Percentiles rank a stretch among this genome's conserved stretches.
Conservation (phyloP, 1,140 invertebrate species). For the Meloidogyne chitwoodi region DNA sequence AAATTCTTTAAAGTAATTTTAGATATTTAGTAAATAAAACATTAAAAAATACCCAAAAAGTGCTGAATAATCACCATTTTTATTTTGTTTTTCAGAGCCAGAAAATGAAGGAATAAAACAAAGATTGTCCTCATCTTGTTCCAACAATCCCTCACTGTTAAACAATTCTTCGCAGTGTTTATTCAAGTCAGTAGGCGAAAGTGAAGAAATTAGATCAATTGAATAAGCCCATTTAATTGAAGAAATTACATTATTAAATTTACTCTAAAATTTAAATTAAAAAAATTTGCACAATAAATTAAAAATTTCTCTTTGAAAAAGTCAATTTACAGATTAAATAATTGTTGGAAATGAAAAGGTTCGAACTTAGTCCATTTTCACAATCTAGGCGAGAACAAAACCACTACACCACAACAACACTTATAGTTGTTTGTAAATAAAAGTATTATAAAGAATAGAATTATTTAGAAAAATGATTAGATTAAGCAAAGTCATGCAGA, state of each 20-base stretch:
- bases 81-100: not conserved
- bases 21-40: too few species aligned
- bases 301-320: too few species aligned
- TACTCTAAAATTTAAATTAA: not conserved
- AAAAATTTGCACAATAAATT: too few species aligned
- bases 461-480: too few species aligned
- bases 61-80: not conserved
- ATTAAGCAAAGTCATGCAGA: too few species aligned
- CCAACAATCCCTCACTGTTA: not conserved
- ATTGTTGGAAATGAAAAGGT: too few species aligned
- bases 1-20: conserved; percentile 82
- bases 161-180: not conserved
- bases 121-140: not conserved
- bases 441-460: too few species aligned
- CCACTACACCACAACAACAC: too few species aligned
- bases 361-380: too few species aligned
- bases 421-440: too few species aligned
- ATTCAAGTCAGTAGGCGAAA: not conserved
- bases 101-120: not conserved
- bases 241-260: not conserved
- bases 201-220: not conserved
- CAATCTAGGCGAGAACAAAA: too few species aligned
- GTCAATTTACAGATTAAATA: too few species aligned
- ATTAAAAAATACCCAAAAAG: not conserved
- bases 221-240: not conserved